Evolutionary conservation across 2,797 vertebrate species (phyloP), one percentile per base, ranked within the genome.

Genomic region (Falco columbarius): DNA sequence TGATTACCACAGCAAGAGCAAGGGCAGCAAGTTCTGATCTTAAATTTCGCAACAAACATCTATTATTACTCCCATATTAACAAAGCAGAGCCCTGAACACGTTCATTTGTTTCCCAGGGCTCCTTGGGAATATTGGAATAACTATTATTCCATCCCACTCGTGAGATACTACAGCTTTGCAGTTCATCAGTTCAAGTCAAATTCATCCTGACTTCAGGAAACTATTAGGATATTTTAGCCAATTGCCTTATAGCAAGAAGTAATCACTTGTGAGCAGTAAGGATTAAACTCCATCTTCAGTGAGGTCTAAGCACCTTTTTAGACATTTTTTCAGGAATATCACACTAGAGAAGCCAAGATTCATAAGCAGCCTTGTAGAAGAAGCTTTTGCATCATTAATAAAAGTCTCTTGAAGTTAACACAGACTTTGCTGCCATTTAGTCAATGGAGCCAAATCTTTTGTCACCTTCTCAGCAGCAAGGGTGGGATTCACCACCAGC

Each of bases 51-150:
- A 95, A 63, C 3, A 23, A 47, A 77, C 85, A 83, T 73, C 80
- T 56, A 95, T 85, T 93, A 95, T 97, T 97, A 74, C 63, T 95
- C 95, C 92, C 97, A 86, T 91, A 89, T 93, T 96, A 86, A 82
- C 49, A 96, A 83, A 95, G 72, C 86, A 95, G 81, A 95, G 91
- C 55, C 46, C 79, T 92, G 74, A 96, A 84, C 71, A 86, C 36
- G 51, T 72, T 30, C 88, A 94, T 94, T 95, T 97, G 71, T 93
- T 95, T 73, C 70, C 68, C 68, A 54, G 42, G 79, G 75, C 36
- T 95, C 68, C 76, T 74, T 5, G 76, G 81, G 81, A 96, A 82
- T 96, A 94, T 3, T 59, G 46, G 74, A 96, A 34, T 87, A 96
- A 91, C 74, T 52, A 49, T 59, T 59, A 24, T 86, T 97, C 93